Percentiles rank a stretch among this genome's conserved stretches.
Evolutionary conservation across 2,113 vertebrate species (phyloP).

Genomic region (Tenrec ecaudatus): DNA sequence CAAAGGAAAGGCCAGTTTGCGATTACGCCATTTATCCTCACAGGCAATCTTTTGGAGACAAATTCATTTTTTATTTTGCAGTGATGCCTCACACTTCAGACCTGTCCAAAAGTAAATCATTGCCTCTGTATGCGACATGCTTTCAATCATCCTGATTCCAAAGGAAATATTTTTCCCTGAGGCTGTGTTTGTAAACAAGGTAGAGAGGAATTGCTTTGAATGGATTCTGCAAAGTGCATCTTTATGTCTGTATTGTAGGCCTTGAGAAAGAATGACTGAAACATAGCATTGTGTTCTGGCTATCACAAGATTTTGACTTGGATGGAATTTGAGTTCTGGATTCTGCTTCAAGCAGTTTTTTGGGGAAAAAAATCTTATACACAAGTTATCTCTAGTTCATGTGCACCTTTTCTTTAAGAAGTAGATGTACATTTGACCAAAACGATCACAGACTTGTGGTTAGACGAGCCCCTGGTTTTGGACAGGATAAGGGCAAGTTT

Average conservation of each 20-base stretch:
- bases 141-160: conserved; percentile 59
- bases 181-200: conserved; percentile 57
- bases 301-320: conserved; percentile 48
- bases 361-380: not conserved
- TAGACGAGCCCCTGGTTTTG: conserved; percentile 46
- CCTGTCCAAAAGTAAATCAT: conserved; percentile 37
- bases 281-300: conserved; percentile 21
- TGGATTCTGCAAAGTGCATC: conserved; percentile 45
- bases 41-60: conserved; percentile 43
- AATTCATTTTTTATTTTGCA: conserved; percentile 58
- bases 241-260: conserved; percentile 49
- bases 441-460: conserved; percentile 31
- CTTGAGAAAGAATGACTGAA: conserved; percentile 67
- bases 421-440: conserved; percentile 44
- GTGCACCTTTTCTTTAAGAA: conserved; percentile 38
- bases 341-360: not conserved
- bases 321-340: conserved; percentile 39
- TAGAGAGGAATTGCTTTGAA: conserved; percentile 65
- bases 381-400: conserved; percentile 24
- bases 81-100: conserved; percentile 30
- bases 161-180: conserved; percentile 39
- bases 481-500: not conserved
- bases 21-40: conserved; percentile 22
- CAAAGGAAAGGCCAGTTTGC: not conserved
- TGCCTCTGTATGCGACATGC: conserved; percentile 29